Base-by-base conservation (phyloP, 2,113 vertebrate genomes). In the Delphinus delphis region DNA sequence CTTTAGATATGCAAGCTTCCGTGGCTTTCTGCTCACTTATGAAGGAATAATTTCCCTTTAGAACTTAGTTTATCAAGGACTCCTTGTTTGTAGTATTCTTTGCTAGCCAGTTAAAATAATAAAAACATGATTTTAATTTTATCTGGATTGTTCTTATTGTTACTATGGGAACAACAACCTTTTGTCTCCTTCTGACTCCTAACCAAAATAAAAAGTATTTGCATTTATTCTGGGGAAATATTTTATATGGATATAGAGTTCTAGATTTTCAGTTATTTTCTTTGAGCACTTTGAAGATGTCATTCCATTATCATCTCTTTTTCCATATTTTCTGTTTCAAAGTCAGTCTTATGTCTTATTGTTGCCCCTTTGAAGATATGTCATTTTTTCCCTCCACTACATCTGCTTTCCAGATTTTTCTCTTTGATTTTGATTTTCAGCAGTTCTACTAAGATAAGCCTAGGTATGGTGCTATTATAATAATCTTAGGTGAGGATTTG, bases 321-420 rank as follows among this genome's bases (percentile, higher is more conserved):
- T 93, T 25, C 44, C n/a, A 53, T 65, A 88, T 79, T 90, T 97
- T 96, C 60, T 80, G 23, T 79, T 93, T 93, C 67, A 82, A 67
- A 90, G 26, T 87, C 15, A 88, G 50, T 14, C 17, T 33, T 62
- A 38, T 41, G 33, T 71, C 58, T 82, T 82, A 67, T 21, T 88
- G 14, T 53, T 96, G 47, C 31, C 15, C 23, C 41, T 88, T 82
- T 85, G 60, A 84, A 88, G 53, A 88, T 33, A 33, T n/a, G 17
- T 23, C 7, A 23, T 83, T 76, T 70, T 25, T 63, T 28, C 53
- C 23, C 3, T 11, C 58, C 15, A 31, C 41, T 91, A 28, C n/a
- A 63, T 31, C 20, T 93, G 26, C 26, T 77, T 92, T 86, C 73
- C 28, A 82, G 20, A 55, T 50, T 89, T 95, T 63, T 63, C n/a